Conservation (phyloP, 92 coral and sea anemone genomes). For the Pocillopora grandis region DNA sequence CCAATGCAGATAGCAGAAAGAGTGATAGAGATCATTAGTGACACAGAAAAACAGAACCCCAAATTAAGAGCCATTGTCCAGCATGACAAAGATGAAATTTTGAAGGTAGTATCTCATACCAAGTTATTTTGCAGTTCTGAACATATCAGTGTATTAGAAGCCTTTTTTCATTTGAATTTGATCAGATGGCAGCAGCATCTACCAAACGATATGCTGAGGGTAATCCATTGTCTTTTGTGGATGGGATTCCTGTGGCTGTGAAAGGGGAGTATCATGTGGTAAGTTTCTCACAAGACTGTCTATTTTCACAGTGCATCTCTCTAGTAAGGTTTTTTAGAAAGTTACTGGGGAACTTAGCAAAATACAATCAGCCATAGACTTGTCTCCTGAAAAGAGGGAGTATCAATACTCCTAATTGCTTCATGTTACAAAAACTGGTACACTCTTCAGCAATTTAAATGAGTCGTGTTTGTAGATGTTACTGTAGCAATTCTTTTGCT, state of each 20-base stretch:
- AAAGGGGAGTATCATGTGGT: conserved; percentile 88
- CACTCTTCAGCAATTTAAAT: too few relatives aligned
- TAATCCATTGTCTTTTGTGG: conserved; percentile 79
- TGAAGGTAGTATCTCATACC: conserved; percentile 44
- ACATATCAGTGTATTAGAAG: too few relatives aligned
- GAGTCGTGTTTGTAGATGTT: too few relatives aligned
- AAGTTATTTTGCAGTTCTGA: too few relatives aligned
- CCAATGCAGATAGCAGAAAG: conserved; percentile 79
- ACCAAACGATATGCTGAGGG: conserved; percentile 73
- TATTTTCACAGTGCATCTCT: too few relatives aligned
- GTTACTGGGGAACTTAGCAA: too few relatives aligned
- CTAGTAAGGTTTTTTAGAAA: too few relatives aligned
- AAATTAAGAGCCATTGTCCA: conserved; percentile 79
- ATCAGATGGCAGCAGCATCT: conserved; percentile 87
- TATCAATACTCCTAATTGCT: too few relatives aligned
- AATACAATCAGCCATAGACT: too few relatives aligned
- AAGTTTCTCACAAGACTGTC: background rate
- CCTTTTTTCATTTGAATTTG: background rate
- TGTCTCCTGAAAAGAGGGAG: too few relatives aligned
- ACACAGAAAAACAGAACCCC: conserved; percentile 65
- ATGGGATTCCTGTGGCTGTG: conserved; percentile 93
- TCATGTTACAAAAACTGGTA: too few relatives aligned
- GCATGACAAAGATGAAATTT: conserved; percentile 61
- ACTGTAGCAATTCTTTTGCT: too few relatives aligned
- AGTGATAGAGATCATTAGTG: conserved; percentile 66